Evolutionary conservation across 2,113 vertebrate species (phyloP).

Genomic region (Gobius niger): DNA sequence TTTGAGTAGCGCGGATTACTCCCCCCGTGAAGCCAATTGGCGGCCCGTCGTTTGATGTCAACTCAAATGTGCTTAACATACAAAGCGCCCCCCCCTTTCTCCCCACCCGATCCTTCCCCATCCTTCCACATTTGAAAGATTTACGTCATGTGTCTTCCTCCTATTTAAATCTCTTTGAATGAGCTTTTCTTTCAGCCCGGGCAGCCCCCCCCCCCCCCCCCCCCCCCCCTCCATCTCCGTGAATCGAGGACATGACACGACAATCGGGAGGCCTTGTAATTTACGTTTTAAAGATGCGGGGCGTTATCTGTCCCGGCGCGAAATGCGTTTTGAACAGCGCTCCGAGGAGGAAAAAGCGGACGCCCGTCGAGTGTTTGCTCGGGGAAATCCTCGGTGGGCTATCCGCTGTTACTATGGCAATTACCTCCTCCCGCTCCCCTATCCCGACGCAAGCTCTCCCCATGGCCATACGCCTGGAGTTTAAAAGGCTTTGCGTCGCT

Average conservation of each 20-base stretch:
- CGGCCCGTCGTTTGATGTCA: conserved; percentile 55
- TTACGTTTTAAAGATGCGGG: conserved; percentile 62
- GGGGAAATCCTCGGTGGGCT: conserved; percentile 60
- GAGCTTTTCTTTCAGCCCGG: conserved; percentile 45
- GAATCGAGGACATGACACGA: conserved; percentile 68
- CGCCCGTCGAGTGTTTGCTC: conserved; percentile 54
- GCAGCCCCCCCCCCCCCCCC: too few relatives aligned
- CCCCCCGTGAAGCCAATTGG: conserved; percentile 44
- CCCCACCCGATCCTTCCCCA: conserved; percentile 16
- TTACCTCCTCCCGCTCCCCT: conserved; percentile 36
- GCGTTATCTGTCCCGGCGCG: conserved; percentile 48
- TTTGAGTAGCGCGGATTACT: conserved; percentile 63
- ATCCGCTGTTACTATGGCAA: conserved; percentile 69
- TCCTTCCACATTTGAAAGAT: conserved; percentile 55
- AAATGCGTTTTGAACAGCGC: conserved; percentile 55
- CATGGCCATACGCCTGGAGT: conserved; percentile 48
- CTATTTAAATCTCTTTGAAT: conserved; percentile 63
- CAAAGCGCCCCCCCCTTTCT: conserved; percentile 30
- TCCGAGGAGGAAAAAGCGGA: conserved; percentile 43
- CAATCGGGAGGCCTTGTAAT: conserved; percentile 65
- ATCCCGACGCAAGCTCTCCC: conserved; percentile 42
- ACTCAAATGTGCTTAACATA: conserved; percentile 61
- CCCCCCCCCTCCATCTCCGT: conserved; percentile 46
- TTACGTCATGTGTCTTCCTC: conserved; percentile 44
- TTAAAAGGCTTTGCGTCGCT: conserved; percentile 27